Base-by-base conservation (phyloP, 1,140 invertebrate species). In the Palaemon carinicauda region DNA sequence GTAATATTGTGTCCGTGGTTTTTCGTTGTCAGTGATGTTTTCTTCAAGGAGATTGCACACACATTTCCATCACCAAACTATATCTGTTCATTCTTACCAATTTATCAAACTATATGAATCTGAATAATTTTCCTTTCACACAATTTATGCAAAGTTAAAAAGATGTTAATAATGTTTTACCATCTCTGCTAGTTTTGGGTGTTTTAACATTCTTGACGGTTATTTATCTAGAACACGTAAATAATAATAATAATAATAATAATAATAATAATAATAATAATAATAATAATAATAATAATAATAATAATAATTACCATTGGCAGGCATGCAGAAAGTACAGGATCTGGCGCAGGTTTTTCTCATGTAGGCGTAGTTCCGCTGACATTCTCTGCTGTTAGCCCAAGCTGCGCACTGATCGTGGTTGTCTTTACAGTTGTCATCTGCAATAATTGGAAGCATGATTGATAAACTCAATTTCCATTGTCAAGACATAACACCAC, bases 331-430 rank as follows among this genome's bases (percentile, higher is more conserved):
- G 88, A 89, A 84, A 19, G 73, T 87, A 31, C 88, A 89, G 7
- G 88, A 77, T 52, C 84, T 41, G 14, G 88, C 82, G 51, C 88
- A 89, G 19, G 71, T 29, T 53, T 81, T 82, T 21, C 69, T 78
- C 88, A 89, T 89, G 86, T 87, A 89, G 3, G 12, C 33, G 27
- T 87, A 84, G 56, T 89, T 89, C 17, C 21, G 84, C 24, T 65
- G 31, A 51, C 88, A 89, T 50, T 89, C 88, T 1, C 82, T 79
- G 71, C 80, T 87, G 82, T 82, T 80, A n/a, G 88, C 86, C 88
- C 88, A 89, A 17, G 81, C 86, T 2, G 60, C 29, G 65, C 88
- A 89, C 80, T 85, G 82, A 3, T 53, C 69, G 78, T 89, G 65
- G 1, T 24, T 17, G 82, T 89, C 74, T 29, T 77, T 69, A 24